phyloP scores from a whole-genome alignment of 2,797 vertebrate species.

The Philypnodon macrostomus region DNA sequence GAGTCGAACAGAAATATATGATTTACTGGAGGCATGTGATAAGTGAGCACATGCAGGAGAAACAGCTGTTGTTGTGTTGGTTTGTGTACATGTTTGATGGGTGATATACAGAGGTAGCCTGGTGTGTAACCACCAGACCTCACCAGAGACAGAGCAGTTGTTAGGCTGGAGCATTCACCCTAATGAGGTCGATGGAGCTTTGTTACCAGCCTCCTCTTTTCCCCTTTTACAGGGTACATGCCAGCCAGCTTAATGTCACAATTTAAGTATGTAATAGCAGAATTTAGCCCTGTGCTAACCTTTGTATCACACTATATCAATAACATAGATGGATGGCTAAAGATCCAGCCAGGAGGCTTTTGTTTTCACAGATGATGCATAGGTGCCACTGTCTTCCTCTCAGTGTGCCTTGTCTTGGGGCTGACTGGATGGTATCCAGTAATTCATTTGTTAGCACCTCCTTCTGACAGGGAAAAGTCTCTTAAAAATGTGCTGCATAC shows the following conservation, averaged over 20 bases:
- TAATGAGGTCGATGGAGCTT: constrained; percentile 69
- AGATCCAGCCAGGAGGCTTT: constrained; percentile 7
- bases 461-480: constrained; percentile 32
- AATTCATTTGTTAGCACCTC: constrained; percentile 27
- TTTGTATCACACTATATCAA: constrained; percentile 38
- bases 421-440: constrained; percentile 13
- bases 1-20: constrained; percentile 1
- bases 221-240: constrained; percentile 17
- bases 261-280: constrained; percentile 35
- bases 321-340: constrained; percentile 27
- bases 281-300: constrained; percentile 37
- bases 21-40: constrained; percentile 19
- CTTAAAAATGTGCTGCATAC: constrained; percentile 12
- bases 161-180: constrained; percentile 53
- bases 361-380: constrained; percentile 10
- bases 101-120: constrained; percentile 42
- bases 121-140: constrained; percentile 9
- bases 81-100: constrained; percentile 16
- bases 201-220: constrained; percentile 41
- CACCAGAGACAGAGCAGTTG: constrained; percentile 62
- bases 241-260: constrained; percentile 22
- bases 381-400: constrained; percentile 13
- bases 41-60: constrained; percentile 9
- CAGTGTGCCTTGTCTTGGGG: constrained; percentile 10
- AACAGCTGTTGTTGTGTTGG: constrained; percentile 8